A percentile compares a stretch with the other conserved stretches of the same genome.
Evolutionary conservation across 2,113 vertebrate species (phyloP).

Genomic region (Peromyscus leucopus): DNA sequence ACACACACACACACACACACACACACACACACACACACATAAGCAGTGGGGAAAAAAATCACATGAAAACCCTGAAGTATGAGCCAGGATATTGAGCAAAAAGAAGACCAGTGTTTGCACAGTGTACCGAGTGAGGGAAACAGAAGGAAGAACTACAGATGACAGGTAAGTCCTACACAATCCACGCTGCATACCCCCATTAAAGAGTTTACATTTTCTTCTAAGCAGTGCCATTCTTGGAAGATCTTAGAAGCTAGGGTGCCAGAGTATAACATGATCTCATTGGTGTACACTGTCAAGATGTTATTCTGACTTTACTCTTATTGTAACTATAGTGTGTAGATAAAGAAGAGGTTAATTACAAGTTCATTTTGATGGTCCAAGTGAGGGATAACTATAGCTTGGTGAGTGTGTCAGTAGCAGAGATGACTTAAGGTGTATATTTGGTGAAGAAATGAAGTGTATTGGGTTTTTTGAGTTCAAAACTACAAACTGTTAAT

Average conservation of each 20-base stretch:
- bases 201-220: background rate
- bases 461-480: constrained; percentile 42
- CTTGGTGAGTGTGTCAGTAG: background rate
- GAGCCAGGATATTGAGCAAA: background rate
- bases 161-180: background rate
- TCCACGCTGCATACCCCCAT: background rate
- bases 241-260: background rate
- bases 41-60: background rate
- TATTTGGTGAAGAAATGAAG: background rate
- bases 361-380: background rate
- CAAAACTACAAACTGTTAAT: background rate
- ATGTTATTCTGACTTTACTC: background rate
- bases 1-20: background rate
- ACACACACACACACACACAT: too few species aligned
- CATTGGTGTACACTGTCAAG: background rate
- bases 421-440: background rate
- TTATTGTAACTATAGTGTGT: background rate
- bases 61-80: background rate
- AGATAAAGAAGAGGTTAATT: background rate
- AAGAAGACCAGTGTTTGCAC: background rate
- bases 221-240: background rate
- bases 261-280: background rate
- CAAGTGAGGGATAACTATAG: rapidly evolving
- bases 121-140: background rate
- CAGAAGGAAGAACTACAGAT: background rate